Evolutionary conservation across 2,797 vertebrate genomes (phyloP), one percentile per base, ranked within the genome.

Genomic region (Brachyrhaphis roseni): DNA sequence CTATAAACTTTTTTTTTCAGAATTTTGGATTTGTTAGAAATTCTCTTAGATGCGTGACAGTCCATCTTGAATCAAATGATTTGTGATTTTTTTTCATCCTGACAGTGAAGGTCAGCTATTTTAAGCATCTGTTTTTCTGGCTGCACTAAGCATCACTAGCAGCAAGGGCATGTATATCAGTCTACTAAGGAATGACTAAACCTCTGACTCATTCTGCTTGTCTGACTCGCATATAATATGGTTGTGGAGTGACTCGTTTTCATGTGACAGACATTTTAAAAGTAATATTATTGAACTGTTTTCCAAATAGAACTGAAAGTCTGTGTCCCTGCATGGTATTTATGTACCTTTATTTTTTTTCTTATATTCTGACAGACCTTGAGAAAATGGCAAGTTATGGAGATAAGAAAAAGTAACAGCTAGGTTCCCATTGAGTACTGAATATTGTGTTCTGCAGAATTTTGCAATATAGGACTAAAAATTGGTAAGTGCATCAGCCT

Each of bases 321-420:
- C 49, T 78, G 72, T 87, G 85, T 78, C 87, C 26, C 20, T 83
- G 80, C 82, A 81, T 88, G 86, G 82, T 84, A 84, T 85, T 80
- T 41, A 86, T 84, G 84, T 87, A 88, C 83, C 75, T 79, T 55
- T 76, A 81, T 87, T 87, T 86, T 46, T 88, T 87, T 85, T 92
- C 76, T 74, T 79, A 83, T 59, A 80, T 70, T 84, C 78, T 84
- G 88, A 89, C 89, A 91, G 87, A 89, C 86, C 72, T 72, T 70
- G 47, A 91, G 86, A 91, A 91, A 90, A 87, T 82, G 77, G 87
- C 82, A 86, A 91, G 91, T 93, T 86, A 92, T 86, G 81, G 82
- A 86, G 91, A 92, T 91, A 91, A 89, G 76, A 82, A 57, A 89
- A 92, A 90, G 85, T 83, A 89, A 89, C 82, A 86, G 23, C 78